These are phyloP conservation scores for Prochilodus magdalenae DNA, from an alignment of 2,113 vertebrate species.

Conservation along the genomic window DNA sequence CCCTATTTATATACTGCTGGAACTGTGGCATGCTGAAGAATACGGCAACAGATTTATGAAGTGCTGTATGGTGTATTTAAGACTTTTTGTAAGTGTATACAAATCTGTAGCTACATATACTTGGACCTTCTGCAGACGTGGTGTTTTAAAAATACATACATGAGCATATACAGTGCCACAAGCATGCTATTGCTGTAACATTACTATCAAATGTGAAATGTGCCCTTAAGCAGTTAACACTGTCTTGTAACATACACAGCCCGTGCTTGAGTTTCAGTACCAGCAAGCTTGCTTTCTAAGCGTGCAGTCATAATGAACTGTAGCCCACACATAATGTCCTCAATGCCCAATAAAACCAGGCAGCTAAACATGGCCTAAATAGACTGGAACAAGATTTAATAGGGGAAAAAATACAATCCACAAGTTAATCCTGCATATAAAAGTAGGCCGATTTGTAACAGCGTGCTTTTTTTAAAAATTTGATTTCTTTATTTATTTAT, in stretches of 20 bases:
- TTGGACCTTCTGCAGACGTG: not conserved
- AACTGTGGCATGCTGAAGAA: not conserved
- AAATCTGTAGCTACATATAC: not conserved
- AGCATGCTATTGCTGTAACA: not conserved
- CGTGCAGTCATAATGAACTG: constrained; percentile 24
- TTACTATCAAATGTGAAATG: not conserved
- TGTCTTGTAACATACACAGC: not conserved
- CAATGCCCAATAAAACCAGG: constrained; percentile 36
- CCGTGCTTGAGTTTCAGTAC: constrained; percentile 1
- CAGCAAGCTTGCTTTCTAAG: not conserved
- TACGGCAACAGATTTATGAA: not conserved
- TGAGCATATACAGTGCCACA: too few species aligned
- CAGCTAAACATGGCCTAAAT: constrained; percentile 54
- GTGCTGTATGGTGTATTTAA: not conserved
- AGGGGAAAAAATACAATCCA: constrained; percentile 50
- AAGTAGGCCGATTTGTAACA: constrained; percentile 66
- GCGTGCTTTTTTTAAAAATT: not conserved
- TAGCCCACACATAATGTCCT: constrained; percentile 14
- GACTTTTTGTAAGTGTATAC: not conserved
- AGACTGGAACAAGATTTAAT: constrained; percentile 68
- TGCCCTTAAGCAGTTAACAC: constrained; percentile 28
- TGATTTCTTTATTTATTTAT: not conserved
- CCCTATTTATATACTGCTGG: not conserved
- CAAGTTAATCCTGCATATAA: constrained; percentile 58
- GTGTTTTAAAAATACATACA: not conserved